Conservation (phyloP, 2,888 invertebrate genomes). For the Aspidiotus rigidus region DNA sequence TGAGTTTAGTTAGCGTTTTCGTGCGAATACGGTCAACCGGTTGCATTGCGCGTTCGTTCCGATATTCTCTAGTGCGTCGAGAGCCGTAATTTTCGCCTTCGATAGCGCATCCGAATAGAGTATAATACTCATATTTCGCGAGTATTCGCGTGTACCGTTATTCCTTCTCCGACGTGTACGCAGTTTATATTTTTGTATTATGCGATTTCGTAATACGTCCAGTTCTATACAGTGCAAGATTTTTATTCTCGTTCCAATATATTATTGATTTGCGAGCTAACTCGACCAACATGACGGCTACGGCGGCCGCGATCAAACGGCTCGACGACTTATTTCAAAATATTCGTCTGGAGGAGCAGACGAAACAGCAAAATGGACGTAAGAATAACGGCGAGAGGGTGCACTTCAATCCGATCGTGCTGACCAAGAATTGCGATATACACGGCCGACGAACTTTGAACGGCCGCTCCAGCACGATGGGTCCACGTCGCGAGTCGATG, state of each 20-base stretch:
- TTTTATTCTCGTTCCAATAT: too few relatives aligned
- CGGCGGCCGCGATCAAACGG: slow-evolving; percentile 57
- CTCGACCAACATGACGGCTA: slow-evolving; percentile 35
- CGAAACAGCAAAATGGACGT: slow-evolving; percentile 40
- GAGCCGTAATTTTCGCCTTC: neutral
- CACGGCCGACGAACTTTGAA: slow-evolving; percentile 56
- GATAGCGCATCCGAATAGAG: neutral
- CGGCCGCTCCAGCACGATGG: slow-evolving; percentile 41
- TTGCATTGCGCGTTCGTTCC: slow-evolving; percentile 17
- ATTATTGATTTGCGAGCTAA: neutral
- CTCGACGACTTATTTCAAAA: slow-evolving; percentile 63
- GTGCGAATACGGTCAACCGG: slow-evolving; percentile 35
- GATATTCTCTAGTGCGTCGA: neutral
- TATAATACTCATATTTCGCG: neutral
- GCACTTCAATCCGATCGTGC: slow-evolving; percentile 40
- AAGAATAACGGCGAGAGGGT: slow-evolving; percentile 36
- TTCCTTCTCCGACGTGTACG: neutral
- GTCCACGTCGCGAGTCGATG: slow-evolving; percentile 38
- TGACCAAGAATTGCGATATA: slow-evolving; percentile 57
- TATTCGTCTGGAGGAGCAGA: slow-evolving; percentile 51
- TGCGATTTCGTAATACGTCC: neutral
- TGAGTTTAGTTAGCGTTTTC: too few relatives aligned
- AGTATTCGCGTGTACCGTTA: neutral
- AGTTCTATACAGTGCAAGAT: neutral
- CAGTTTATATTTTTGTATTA: neutral